phyloP scores from a whole-genome alignment of 2,113 vertebrate genomes.

The Uria lomvia region DNA sequence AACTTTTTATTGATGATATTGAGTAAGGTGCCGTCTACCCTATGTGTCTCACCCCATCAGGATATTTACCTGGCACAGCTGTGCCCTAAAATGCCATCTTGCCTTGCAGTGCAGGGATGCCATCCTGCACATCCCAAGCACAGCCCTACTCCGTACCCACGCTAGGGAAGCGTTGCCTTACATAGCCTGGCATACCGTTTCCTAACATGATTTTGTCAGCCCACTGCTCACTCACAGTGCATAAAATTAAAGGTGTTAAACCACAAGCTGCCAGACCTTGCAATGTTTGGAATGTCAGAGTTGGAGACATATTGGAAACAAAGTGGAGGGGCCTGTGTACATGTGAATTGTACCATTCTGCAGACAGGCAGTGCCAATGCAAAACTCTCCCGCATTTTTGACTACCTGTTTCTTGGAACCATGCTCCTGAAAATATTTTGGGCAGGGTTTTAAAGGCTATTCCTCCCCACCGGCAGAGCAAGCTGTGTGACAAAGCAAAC shows the following conservation, averaged over 20 bases:
- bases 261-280: not conserved
- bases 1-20: not conserved
- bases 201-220: not conserved
- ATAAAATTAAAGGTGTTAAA: not conserved
- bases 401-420: not conserved
- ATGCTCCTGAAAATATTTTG: not conserved
- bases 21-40: not conserved
- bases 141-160: not conserved
- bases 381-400: not conserved
- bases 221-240: not conserved
- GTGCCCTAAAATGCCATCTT: not conserved
- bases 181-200: not conserved
- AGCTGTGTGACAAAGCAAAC: not conserved
- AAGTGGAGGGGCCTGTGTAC: not conserved
- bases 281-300: not conserved
- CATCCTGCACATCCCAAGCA: not conserved
- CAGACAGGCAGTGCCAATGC: not conserved
- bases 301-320: not conserved
- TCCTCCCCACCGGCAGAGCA: not conserved
- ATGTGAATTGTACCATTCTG: not conserved
- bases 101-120: accelerated
- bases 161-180: not conserved
- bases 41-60: not conserved
- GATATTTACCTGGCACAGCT: not conserved
- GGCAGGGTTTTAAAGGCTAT: not conserved